A percentile compares a stretch with the other conserved stretches of the same genome.
phyloP scores from a whole-genome alignment of 2,797 vertebrate species.

The Alca torda region DNA sequence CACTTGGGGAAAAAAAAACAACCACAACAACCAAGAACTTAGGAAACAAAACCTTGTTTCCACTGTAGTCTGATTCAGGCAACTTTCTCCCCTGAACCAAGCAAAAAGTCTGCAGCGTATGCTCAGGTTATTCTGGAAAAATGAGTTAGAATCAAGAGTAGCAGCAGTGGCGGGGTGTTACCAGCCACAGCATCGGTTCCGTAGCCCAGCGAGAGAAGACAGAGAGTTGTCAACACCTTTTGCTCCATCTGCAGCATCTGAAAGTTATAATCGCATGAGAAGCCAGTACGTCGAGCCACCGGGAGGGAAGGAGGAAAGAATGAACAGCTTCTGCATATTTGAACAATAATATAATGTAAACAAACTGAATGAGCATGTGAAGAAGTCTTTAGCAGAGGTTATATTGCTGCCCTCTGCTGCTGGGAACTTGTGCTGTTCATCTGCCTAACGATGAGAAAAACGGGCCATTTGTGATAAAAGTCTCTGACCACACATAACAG shows the following conservation, averaged over 20 bases:
- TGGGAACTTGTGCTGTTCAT: not conserved
- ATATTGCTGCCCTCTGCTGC: constrained; percentile 31
- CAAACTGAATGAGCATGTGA: not conserved
- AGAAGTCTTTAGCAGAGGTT: not conserved
- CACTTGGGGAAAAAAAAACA: not conserved
- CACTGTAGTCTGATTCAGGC: not conserved
- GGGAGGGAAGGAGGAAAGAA: not conserved
- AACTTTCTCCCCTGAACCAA: not conserved
- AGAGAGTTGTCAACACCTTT: not conserved
- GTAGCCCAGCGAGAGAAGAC: not conserved
- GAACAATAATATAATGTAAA: not conserved
- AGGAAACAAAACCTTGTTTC: not conserved
- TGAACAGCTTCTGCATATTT: not conserved
- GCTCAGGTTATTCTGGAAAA: not conserved
- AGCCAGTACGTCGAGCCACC: not conserved
- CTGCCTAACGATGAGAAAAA: not conserved
- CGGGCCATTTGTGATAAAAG: not conserved
- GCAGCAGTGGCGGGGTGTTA: not conserved
- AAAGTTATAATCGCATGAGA: not conserved
- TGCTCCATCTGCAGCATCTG: not conserved
- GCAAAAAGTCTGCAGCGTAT: not conserved
- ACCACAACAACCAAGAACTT: not conserved
- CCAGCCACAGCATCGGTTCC: rapidly evolving
- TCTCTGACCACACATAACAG: not conserved
- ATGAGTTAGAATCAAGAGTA: not conserved